Evolutionary conservation across 2,113 vertebrate genomes (phyloP).

Genomic region (Apodemus speciosus): DNA sequence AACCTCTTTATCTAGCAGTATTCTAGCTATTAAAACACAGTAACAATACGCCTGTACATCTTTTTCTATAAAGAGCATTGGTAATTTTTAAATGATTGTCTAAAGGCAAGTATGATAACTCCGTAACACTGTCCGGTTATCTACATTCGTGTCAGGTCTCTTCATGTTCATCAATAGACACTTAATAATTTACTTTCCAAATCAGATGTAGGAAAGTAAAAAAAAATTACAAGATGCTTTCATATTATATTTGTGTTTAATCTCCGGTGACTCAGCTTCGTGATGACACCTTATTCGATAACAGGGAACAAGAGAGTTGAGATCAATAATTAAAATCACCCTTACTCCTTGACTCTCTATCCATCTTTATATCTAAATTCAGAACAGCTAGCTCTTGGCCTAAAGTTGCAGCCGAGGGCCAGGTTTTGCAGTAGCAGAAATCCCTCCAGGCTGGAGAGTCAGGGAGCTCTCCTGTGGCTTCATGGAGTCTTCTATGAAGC

Average conservation of each 20-base stretch:
- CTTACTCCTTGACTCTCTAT: not conserved
- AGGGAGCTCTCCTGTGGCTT: not conserved
- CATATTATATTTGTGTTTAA: not conserved
- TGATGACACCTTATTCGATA: not conserved
- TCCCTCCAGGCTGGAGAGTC: not conserved
- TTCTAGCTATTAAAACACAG: not conserved
- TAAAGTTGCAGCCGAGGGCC: not conserved
- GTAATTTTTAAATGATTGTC: not conserved
- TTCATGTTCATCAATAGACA: not conserved
- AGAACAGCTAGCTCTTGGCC: not conserved
- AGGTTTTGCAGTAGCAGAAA: not conserved
- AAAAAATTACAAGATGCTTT: not conserved
- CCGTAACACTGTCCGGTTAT: not conserved
- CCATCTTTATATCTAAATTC: not conserved
- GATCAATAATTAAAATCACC: not conserved
- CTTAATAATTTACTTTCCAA: slow-evolving; percentile 18
- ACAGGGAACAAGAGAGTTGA: not conserved
- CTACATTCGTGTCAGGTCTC: not conserved
- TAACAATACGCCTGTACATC: not conserved
- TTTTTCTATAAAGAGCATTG: not conserved
- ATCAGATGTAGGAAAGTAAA: slow-evolving; percentile 3
- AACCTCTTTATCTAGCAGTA: not conserved
- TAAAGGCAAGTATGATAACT: not conserved
- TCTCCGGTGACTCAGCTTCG: not conserved
- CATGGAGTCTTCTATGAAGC: not conserved